Evolutionary conservation across 2,888 invertebrate genomes (phyloP).

Genomic region (Gandaritis pyraliata): DNA sequence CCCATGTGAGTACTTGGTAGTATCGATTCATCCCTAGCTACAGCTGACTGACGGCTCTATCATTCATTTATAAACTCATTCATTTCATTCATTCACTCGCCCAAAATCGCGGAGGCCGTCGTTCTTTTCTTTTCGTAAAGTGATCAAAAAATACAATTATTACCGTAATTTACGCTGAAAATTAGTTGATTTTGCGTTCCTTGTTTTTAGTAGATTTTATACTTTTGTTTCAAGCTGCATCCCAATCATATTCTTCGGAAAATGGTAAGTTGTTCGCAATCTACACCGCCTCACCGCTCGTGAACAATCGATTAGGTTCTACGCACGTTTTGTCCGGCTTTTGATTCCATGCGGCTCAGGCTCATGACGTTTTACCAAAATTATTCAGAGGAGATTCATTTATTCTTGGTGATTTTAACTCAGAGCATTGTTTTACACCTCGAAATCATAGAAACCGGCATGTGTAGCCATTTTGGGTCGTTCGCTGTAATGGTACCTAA

Average conservation of each 20-base stretch:
- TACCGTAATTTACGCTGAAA: neutral
- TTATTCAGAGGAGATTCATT: neutral
- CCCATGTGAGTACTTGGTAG: too few relatives aligned
- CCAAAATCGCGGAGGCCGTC: neutral
- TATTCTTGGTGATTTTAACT: neutral
- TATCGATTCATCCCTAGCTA: too few relatives aligned
- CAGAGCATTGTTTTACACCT: neutral
- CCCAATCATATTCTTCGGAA: conserved; percentile 40
- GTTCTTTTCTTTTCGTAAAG: neutral
- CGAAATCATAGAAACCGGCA: conserved; percentile 53
- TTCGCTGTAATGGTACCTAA: conserved; percentile 52
- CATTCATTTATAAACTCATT: too few relatives aligned
- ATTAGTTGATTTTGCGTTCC: neutral
- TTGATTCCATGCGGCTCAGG: neutral
- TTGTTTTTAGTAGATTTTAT: conserved; percentile 3
- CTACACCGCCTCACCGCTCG: conserved; percentile 1
- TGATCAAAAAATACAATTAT: conserved; percentile 12
- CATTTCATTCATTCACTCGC: conserved; percentile 17
- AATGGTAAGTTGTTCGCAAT: conserved; percentile 46
- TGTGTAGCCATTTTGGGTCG: conserved; percentile 76
- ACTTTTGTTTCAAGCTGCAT: conserved; percentile 35
- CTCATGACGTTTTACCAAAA: neutral
- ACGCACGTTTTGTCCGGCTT: neutral
- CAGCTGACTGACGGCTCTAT: too few relatives aligned
- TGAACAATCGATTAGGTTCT: conserved; percentile 18